Evolutionary conservation across 2,113 vertebrate species (phyloP), one percentile per base, ranked within the genome.

Genomic region (Erpornis zantholeuca): DNA sequence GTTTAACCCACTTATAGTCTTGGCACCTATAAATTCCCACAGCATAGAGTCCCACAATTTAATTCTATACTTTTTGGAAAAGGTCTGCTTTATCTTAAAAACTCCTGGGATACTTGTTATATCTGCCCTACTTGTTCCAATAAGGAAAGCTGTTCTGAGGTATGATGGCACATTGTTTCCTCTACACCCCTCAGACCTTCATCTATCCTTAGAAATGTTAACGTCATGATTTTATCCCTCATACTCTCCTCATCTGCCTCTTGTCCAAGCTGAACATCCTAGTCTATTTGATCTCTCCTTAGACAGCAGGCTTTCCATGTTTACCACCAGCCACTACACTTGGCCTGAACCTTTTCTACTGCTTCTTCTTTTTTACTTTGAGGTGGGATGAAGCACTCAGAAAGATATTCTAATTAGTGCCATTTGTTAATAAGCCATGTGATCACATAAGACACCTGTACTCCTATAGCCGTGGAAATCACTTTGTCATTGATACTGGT

Each of bases 391-490:
- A 66, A 88, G 28, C 53, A 31, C 35, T 83, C 28, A 17, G 68
- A 77, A 80, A 36, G 13, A 50, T 40, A 25, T 66, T 57, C n/a
- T 54, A 23, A 36, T 61, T 61, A 49, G 20, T 66, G 47, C 38
- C 10, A 8, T 73, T 88, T 53, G 28, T 69, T 72, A 57, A 13
- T n/a, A 53, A 80, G 19, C 44, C 36, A 6, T 35, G 10, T 50
- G 59, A 76, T 23, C 18, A 7, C 5, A n/a, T 33, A 42, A 68
- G 33, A 24, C 23, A 22, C 11, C 35, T 35, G 24, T 69, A 56
- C 10, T 80, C 28, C 40, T 59, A 23, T 0, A 0, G 54, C 54
- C 0, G 0, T 14, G 45, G 57, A 65, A 88, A 31, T n/a, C 33
- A 10, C 40, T 40, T 63, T 44, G 28, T 27, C 24, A 7, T 60